Base-by-base conservation (phyloP, 2,113 vertebrate species). In the Oreochromis niloticus region DNA sequence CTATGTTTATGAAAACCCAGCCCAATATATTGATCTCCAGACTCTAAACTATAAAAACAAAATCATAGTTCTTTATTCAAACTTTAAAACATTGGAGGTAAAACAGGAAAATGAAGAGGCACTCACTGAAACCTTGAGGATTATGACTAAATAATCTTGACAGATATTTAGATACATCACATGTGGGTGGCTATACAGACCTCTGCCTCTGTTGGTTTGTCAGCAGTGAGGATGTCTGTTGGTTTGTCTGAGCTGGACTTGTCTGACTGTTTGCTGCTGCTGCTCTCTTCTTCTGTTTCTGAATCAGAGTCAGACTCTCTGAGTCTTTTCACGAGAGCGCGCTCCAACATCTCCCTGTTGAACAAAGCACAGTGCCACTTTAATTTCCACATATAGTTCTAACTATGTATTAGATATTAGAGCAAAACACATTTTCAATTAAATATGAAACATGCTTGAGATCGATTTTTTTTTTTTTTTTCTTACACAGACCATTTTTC, bases 301-400 rank as follows among this genome's bases (percentile, higher is more conserved):
- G 95, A 94, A 0, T 97, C 97, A 0, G 98, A 98, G 94, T 98
- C 97, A 0, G 98, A 98, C 24, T 99, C 98, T n/a, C 91, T 81
- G 41, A 98, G 90, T 43, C 97, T 95, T 22, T 97, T 97, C 27
- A 95, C 95, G 9, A 96, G 95, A 1, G 94, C 97, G 66, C 96
- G 95, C 0, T 98, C 97, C 95, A 99, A 86, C 97, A 99, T 97
- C 6, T 97, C 96, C 84, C 98, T 99, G 94, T 54, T 39, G 89
- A 83, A 88, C 7, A 75, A 55, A 27, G 41, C 41, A 48, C 10
- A 27, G 2, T 22, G 55, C 30, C 6, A 57, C 39, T 78, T 78
- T 13, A 78, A 19, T 50, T 78, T 78, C 43, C 4, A 50, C 17
- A 19, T 32, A n/a, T 78, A 7, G 16, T 32, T 75, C 6, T 12